Evolutionary conservation across 2,888 invertebrate species (phyloP).

Genomic region (Drymonia ruficornis): DNA sequence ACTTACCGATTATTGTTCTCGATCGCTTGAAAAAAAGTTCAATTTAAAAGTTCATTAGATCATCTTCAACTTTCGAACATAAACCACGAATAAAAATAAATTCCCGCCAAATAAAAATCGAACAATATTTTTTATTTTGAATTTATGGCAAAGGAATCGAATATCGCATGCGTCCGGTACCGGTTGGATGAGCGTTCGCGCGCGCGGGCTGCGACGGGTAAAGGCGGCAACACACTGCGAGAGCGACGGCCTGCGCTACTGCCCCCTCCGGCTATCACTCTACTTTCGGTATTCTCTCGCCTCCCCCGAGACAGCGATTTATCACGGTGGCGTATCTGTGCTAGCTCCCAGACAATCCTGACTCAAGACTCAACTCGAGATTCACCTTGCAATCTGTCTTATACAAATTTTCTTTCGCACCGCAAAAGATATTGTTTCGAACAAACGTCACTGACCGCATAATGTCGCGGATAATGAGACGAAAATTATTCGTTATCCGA

Average conservation of each 20-base stretch:
- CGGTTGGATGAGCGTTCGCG: slow-evolving; percentile 41
- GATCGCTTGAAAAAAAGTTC: slow-evolving; percentile 27
- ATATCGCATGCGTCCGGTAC: slow-evolving; percentile 36
- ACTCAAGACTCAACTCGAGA: slow-evolving; percentile 48
- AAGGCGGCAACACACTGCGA: slow-evolving; percentile 74
- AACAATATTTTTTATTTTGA: slow-evolving; percentile 38
- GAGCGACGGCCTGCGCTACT: slow-evolving; percentile 56
- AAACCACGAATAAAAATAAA: slow-evolving; percentile 41
- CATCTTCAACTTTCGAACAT: slow-evolving; percentile 46
- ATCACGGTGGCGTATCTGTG: slow-evolving; percentile 66
- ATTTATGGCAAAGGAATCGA: slow-evolving; percentile 37
- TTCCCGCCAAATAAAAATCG: slow-evolving; percentile 28
- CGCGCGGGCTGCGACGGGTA: slow-evolving; percentile 66
- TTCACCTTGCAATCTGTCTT: slow-evolving; percentile 48
- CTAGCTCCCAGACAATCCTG: slow-evolving; percentile 55
- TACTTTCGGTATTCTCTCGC: slow-evolving; percentile 75
- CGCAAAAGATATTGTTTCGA: slow-evolving; percentile 26
- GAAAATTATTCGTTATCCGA: slow-evolving; percentile 43
- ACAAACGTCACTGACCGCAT: slow-evolving; percentile 57
- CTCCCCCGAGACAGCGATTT: slow-evolving; percentile 76
- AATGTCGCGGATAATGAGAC: slow-evolving; percentile 52
- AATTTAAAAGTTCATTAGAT: slow-evolving; percentile 41
- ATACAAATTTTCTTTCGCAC: slow-evolving; percentile 42
- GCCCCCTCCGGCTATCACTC: slow-evolving; percentile 76
- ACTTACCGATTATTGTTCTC: slow-evolving; percentile 51